Conservation (phyloP, 2,797 vertebrate species). For the Sebastes nivosus region DNA sequence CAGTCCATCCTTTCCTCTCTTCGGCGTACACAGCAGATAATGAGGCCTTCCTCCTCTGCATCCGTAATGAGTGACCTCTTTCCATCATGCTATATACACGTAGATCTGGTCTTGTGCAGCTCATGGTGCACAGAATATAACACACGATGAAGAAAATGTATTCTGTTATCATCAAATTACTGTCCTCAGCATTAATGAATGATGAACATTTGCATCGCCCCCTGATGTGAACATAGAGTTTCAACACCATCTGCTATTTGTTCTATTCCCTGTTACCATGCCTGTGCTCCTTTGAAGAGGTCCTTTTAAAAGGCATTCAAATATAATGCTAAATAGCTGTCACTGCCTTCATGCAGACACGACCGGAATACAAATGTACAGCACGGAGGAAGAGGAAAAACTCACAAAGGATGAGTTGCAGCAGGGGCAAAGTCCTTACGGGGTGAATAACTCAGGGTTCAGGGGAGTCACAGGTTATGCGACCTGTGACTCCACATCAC, state of each 20-base stretch:
- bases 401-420: slow-evolving; percentile 26
- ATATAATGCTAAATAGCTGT: slow-evolving; percentile 82
- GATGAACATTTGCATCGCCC: slow-evolving; percentile 75
- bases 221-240: slow-evolving; percentile 75
- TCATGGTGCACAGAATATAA: slow-evolving; percentile 1
- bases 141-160: slow-evolving; percentile 22
- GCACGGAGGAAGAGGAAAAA: slow-evolving; percentile 8
- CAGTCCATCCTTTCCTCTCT: slow-evolving; percentile 33
- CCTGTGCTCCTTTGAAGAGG: slow-evolving; percentile 72
- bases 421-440: background rate
- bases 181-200: slow-evolving; percentile 74
- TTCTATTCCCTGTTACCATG: slow-evolving; percentile 68
- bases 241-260: slow-evolving; percentile 83
- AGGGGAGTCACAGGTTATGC: background rate
- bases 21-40: slow-evolving; percentile 33
- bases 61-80: slow-evolving; percentile 70
- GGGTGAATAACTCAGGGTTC: slow-evolving; percentile 1
- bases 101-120: slow-evolving; percentile 14
- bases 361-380: slow-evolving; percentile 69
- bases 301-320: slow-evolving; percentile 78
- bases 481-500: background rate
- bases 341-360: slow-evolving; percentile 56
- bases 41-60: slow-evolving; percentile 36
- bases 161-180: slow-evolving; percentile 63
- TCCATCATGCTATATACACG: slow-evolving; percentile 38